These are phyloP conservation scores for Poecilia velifera DNA, from an alignment of 2,797 vertebrate genomes.

Conservation along the genomic window DNA sequence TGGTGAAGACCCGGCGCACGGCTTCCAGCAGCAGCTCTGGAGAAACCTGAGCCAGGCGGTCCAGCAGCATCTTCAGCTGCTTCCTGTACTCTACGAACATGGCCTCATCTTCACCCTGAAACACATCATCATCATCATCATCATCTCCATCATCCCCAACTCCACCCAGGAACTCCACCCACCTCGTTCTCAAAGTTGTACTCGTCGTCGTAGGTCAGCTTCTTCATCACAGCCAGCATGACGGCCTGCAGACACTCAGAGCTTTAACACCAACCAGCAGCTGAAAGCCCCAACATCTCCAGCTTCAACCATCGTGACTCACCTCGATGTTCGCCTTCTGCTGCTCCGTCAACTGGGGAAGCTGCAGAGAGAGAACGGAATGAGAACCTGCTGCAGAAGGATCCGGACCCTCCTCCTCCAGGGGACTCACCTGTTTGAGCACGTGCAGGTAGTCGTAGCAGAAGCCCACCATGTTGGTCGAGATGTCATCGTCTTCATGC, in stretches of 20 bases:
- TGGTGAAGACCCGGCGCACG: conserved; percentile 90
- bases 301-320: conserved; percentile 36
- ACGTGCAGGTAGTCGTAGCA: conserved; percentile 99
- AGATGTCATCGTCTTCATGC: conserved; percentile 98
- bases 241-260: conserved; percentile 80
- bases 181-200: conserved; percentile 99
- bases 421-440: conserved; percentile 89
- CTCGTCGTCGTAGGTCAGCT: conserved; percentile 97
- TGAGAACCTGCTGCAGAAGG: background rate
- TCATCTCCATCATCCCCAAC: too few species aligned
- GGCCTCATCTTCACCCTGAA: conserved; percentile 97
- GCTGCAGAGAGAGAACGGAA: conserved; percentile 72
- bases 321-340: conserved; percentile 95
- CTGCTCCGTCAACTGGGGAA: conserved; percentile 89
- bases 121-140: background rate
- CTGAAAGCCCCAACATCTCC: background rate
- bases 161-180: conserved; percentile 26
- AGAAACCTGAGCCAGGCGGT: conserved; percentile 95
- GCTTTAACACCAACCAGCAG: background rate
- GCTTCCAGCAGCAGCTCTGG: conserved; percentile 93
- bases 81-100: conserved; percentile 99
- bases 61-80: conserved; percentile 94
- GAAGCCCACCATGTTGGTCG: conserved; percentile 94
- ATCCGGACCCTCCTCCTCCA: background rate
- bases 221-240: conserved; percentile 98